Evolutionary conservation across 2,797 vertebrate genomes (phyloP).

Genomic region (Amazonetta brasiliensis): DNA sequence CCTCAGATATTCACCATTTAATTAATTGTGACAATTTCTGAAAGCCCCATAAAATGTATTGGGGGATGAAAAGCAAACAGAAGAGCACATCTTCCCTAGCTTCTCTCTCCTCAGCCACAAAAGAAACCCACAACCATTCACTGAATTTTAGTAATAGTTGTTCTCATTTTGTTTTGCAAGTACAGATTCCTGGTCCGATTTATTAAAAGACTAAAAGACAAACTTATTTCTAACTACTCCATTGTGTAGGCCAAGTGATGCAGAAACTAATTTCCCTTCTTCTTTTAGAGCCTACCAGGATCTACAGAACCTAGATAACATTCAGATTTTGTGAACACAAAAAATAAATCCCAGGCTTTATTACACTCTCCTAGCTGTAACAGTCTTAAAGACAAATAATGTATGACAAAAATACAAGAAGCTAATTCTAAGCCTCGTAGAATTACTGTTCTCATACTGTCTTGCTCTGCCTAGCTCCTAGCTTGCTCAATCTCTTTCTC

Average conservation of each 20-base stretch:
- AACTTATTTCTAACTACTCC: slow-evolving; percentile 41
- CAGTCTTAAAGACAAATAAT: slow-evolving; percentile 12
- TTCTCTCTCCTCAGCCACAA: not conserved
- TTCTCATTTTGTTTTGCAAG: slow-evolving; percentile 10
- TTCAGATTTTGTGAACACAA: not conserved
- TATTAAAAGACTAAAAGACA: slow-evolving; percentile 55
- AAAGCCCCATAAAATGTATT: not conserved
- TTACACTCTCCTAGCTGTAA: not conserved
- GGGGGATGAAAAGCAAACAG: not conserved
- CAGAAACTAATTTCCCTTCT: slow-evolving; percentile 50
- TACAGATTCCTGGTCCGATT: not conserved
- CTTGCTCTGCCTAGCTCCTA: not conserved
- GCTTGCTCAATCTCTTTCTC: not conserved
- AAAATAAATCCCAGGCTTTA: slow-evolving; percentile 42
- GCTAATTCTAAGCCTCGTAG: slow-evolving; percentile 32
- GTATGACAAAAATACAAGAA: not conserved
- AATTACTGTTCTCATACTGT: slow-evolving; percentile 32
- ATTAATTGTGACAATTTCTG: not conserved
- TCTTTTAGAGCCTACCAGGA: slow-evolving; percentile 1
- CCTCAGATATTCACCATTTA: not conserved
- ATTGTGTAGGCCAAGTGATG: slow-evolving; percentile 4
- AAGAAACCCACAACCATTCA: not conserved
- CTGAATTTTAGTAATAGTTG: not conserved
- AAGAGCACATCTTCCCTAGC: not conserved
- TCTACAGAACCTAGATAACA: slow-evolving; percentile 36